Base-by-base conservation (phyloP, 2,888 invertebrate genomes). In the Cactoblastis cactorum region DNA sequence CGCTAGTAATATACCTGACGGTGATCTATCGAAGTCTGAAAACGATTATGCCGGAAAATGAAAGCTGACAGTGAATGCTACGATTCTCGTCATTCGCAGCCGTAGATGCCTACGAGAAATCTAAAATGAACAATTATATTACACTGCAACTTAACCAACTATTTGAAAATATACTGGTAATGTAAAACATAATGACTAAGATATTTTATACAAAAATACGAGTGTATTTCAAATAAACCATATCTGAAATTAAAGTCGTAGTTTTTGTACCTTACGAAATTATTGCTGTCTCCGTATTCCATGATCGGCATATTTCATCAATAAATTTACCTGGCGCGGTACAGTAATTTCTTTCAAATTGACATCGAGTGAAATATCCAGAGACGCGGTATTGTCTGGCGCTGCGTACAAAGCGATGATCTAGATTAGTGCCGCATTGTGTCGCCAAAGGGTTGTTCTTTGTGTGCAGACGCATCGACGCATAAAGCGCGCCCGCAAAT, bases 341-440 rank as follows among this genome's bases (percentile, higher is more conserved):
- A 51, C 19, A 49, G 52, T 55, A 61, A 64, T 62, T 60, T 57
- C 59, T 74, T 74, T 71, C 57, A 71, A 75, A 81, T 79, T 61
- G 67, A 63, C 63, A 77, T 78, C 70, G 67, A 78, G 77, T 80
- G 67, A 80, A 72, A 78, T 67, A 71, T 77, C 68, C 59, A 64
- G 62, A 64, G 59, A 56, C 47, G 52, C 53, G 49, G 50, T 52
- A 63, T 69, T 68, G 68, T 71, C 60, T 62, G 62, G 58, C 37
- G 43, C 12, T 19, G 24, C 50, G 28, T 37, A 80, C 76, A 79
- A 80, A 72, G 68, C 74, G 69, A 37, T 72, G 81, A 83, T 82
- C 83, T 82, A 83, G 83, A 84, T 83, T 79, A 77, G 75, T 76
- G 72, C 74, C 71, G 70, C 65, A 75, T 82, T 83, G 80, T 83